These are phyloP conservation scores for Anoplius nigerrimus DNA, from an alignment of 2,888 invertebrate species.

Conservation along the genomic window DNA sequence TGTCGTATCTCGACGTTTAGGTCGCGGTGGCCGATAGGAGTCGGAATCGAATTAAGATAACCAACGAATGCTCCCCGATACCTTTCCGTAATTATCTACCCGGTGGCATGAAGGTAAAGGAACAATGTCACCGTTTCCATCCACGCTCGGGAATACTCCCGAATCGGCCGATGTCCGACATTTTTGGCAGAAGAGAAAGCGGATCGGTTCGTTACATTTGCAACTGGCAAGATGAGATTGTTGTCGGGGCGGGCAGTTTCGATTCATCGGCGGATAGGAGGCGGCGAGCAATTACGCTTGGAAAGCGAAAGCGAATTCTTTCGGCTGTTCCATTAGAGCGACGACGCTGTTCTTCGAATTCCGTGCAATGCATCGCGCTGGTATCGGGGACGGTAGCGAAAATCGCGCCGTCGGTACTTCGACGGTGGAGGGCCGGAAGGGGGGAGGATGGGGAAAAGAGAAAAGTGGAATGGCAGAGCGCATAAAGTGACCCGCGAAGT, in stretches of 20 bases:
- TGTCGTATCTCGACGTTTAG: constrained; percentile 39
- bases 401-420: background rate
- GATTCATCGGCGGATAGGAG: too few species aligned
- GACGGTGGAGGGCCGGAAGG: constrained; percentile 6
- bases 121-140: too few species aligned
- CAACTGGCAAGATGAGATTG: too few species aligned
- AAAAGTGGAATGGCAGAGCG: constrained; percentile 25
- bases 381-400: background rate
- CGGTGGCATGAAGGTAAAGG: too few species aligned
- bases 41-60: constrained; percentile 35
- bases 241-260: too few species aligned
- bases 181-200: background rate
- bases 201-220: too few species aligned
- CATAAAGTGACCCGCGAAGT: constrained; percentile 43
- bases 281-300: constrained; percentile 13
- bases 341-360: background rate
- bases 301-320: constrained; percentile 26
- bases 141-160: constrained; percentile 31
- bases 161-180: background rate
- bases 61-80: too few species aligned
- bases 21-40: constrained; percentile 27
- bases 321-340: background rate
- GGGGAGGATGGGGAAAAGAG: background rate
- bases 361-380: constrained; percentile 17
- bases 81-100: too few species aligned